Percentiles rank a stretch among this genome's conserved stretches.
These are phyloP conservation scores for Rhorus exstirpatorius DNA, from an alignment of 2,888 invertebrate species.

Conservation along the genomic window DNA sequence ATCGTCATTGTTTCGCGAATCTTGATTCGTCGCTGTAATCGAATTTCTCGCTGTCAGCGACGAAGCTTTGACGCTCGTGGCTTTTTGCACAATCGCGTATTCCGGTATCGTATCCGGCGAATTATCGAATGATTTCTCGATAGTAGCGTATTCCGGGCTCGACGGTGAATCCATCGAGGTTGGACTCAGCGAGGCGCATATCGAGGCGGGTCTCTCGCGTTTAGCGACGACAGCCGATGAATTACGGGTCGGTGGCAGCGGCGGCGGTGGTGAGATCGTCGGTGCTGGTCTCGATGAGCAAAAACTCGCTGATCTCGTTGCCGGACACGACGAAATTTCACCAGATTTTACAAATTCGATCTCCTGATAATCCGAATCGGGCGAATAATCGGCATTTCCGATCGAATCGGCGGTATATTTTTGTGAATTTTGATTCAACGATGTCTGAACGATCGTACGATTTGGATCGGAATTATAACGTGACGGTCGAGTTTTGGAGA, in stretches of 20 bases:
- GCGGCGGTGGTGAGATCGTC: conserved; percentile 86
- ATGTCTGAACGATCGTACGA: conserved; percentile 87
- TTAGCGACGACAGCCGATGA: conserved; percentile 78
- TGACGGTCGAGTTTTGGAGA: conserved; percentile 91
- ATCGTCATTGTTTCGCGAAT: conserved; percentile 30
- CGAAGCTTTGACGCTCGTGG: conserved; percentile 66
- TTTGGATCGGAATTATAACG: conserved; percentile 90
- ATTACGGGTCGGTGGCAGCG: conserved; percentile 82
- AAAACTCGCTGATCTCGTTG: conserved; percentile 88
- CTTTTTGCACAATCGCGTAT: conserved; percentile 82
- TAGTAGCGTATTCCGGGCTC: conserved; percentile 82
- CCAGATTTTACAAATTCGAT: conserved; percentile 70
- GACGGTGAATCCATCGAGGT: conserved; percentile 74
- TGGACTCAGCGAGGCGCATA: conserved; percentile 76
- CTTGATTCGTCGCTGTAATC: background rate
- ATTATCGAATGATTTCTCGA: conserved; percentile 79
- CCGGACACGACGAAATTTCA: conserved; percentile 76
- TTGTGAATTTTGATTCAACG: conserved; percentile 81
- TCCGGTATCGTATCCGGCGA: conserved; percentile 79
- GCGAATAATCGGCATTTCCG: conserved; percentile 65
- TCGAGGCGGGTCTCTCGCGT: conserved; percentile 81
- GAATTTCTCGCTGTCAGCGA: background rate
- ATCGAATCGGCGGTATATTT: conserved; percentile 73
- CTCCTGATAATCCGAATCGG: conserved; percentile 72
- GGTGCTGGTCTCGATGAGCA: conserved; percentile 86